Evolutionary conservation across 2,888 invertebrate species (phyloP).

Genomic region (Epinotia bilunana): DNA sequence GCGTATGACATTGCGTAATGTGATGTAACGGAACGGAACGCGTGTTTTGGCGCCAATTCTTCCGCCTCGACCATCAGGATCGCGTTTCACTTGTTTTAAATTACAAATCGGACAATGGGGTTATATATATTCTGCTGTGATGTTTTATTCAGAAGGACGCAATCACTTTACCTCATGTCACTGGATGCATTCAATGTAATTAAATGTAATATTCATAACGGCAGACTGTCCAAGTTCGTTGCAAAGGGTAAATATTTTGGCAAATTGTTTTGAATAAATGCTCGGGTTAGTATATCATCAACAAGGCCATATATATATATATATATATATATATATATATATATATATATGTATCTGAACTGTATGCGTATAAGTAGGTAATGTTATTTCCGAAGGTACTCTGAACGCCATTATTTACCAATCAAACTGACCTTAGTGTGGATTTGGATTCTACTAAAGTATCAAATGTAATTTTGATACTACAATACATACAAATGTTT

Average conservation of each 20-base stretch:
- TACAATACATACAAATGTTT: too few species aligned
- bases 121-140: constrained; percentile 28
- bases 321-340: too few species aligned
- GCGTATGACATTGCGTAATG: constrained; percentile 51
- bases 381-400: too few species aligned
- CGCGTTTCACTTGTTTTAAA: constrained; percentile 42
- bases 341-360: too few species aligned
- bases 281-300: too few species aligned
- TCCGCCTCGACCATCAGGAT: constrained; percentile 47
- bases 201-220: constrained; percentile 1
- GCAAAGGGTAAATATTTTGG: neutral
- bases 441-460: too few species aligned
- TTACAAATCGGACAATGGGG: constrained; percentile 36
- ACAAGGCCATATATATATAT: too few species aligned
- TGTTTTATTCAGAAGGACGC: constrained; percentile 21
- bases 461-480: too few species aligned
- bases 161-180: neutral
- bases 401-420: too few species aligned
- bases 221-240: neutral
- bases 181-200: neutral
- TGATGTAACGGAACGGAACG: constrained; percentile 52
- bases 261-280: too few species aligned
- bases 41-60: constrained; percentile 49
- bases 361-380: too few species aligned
- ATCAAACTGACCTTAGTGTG: too few species aligned